These are phyloP conservation scores for Thermophis baileyi DNA, from an alignment of 2,113 vertebrate species.

Conservation along the genomic window DNA sequence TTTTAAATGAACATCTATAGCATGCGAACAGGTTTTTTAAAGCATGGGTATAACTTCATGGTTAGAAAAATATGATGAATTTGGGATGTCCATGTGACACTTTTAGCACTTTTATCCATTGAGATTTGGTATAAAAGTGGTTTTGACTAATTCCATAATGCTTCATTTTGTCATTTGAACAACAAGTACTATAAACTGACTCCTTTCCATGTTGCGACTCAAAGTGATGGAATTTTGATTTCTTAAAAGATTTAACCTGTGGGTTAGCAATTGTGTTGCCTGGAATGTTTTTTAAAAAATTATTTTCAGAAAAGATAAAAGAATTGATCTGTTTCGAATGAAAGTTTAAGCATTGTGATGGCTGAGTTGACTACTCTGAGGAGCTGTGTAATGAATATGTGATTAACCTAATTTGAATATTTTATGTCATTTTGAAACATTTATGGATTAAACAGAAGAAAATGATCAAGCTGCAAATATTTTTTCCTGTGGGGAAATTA, in stretches of 20 bases:
- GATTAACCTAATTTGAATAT: background rate
- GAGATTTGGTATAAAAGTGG: background rate
- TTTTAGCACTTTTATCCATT: background rate
- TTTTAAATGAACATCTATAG: background rate
- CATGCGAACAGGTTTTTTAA: background rate
- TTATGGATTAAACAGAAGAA: background rate
- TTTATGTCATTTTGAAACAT: background rate
- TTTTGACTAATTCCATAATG: background rate
- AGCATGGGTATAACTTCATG: background rate
- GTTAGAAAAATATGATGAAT: background rate
- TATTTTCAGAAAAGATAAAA: background rate
- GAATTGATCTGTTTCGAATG: background rate
- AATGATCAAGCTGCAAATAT: background rate
- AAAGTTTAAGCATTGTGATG: constrained; percentile 5
- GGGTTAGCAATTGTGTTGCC: constrained; percentile 37
- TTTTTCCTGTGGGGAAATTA: background rate
- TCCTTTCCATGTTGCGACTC: background rate
- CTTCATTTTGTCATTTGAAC: background rate
- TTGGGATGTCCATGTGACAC: background rate
- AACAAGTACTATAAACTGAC: background rate
- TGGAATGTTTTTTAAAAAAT: constrained; percentile 66
- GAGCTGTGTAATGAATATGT: background rate
- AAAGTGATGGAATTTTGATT: background rate
- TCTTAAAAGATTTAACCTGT: background rate
- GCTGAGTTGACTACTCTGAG: background rate